Conservation (phyloP, 2,113 vertebrate species). For the Halichoerus grypus region DNA sequence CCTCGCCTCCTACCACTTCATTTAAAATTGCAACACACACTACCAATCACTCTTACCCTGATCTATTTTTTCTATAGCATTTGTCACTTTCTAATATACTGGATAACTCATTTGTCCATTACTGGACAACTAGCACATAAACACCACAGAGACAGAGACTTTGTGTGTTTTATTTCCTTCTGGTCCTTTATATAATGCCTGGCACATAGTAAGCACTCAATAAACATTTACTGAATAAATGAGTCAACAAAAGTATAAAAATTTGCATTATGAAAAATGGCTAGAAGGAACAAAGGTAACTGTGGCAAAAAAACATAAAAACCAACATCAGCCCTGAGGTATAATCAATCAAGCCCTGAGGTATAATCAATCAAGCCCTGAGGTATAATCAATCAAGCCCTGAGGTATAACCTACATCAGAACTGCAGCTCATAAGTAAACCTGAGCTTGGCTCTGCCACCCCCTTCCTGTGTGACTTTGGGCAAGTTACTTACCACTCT, state of each 20-base stretch:
- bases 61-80: background rate
- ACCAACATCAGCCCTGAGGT: background rate
- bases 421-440: background rate
- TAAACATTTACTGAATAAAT: background rate
- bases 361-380: background rate
- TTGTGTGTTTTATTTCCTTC: background rate
- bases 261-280: background rate
- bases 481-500: background rate
- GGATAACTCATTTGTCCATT: background rate
- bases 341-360: background rate
- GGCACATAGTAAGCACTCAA: background rate
- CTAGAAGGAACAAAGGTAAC: background rate
- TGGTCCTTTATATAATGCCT: background rate
- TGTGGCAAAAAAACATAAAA: background rate
- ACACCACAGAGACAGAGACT: background rate
- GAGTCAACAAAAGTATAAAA: background rate
- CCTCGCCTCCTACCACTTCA: background rate
- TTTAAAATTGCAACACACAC: background rate
- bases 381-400: background rate
- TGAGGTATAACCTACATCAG: no score
- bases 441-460: background rate
- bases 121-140: background rate
- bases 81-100: background rate
- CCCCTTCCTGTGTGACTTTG: background rate
- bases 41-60: background rate